phyloP scores from a whole-genome alignment of 2,113 vertebrate genomes.

The Melanotaenia duboulayi region DNA sequence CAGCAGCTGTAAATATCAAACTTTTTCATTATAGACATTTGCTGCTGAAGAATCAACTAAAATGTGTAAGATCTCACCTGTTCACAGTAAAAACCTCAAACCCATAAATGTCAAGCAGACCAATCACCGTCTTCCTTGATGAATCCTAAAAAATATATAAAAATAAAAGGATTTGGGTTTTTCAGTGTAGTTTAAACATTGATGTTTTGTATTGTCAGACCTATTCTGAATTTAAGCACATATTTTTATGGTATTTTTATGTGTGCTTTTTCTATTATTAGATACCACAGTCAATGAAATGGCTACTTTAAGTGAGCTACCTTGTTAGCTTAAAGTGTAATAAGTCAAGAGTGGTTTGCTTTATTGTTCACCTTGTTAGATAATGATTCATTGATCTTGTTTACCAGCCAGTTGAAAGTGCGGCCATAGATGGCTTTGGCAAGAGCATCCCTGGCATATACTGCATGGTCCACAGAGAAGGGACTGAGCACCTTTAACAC shows the following conservation, averaged over 20 bases:
- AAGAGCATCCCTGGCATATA: conserved; percentile 90
- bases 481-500: conserved; percentile 89
- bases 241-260: conserved; percentile 8
- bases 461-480: conserved; percentile 88
- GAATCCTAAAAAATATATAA: conserved; percentile 82
- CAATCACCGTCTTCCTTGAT: conserved; percentile 91
- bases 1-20: not conserved
- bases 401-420: conserved; percentile 95
- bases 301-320: not conserved
- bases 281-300: not conserved
- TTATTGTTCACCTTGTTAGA: conserved; percentile 87
- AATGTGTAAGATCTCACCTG: conserved; percentile 81
- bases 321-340: not conserved
- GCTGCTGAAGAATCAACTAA: not conserved
- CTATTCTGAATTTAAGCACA: not conserved
- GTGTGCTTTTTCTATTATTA: not conserved
- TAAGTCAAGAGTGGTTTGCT: not conserved
- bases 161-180: not conserved
- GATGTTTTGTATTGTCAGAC: not conserved
- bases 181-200: not conserved
- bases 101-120: conserved; percentile 96
- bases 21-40: not conserved
- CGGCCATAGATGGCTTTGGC: conserved; percentile 94
- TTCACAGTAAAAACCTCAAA: conserved; percentile 96
- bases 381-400: conserved; percentile 92